phyloP scores from a whole-genome alignment of 2,888 invertebrate genomes.

The Acleris sparsana region DNA sequence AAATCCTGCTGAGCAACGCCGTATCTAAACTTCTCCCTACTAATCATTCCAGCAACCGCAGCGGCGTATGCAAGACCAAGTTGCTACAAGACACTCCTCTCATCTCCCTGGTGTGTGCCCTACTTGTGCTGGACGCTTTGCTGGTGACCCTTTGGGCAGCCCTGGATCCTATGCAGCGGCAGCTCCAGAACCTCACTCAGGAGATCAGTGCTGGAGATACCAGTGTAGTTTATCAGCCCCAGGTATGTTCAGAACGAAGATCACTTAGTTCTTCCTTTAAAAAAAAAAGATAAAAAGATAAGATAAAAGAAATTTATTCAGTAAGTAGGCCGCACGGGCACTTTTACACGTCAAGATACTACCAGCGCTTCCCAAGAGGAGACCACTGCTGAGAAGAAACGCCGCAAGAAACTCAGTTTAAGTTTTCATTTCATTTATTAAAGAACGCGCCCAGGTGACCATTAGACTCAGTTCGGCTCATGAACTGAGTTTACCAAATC shows the following conservation, averaged over 20 bases:
- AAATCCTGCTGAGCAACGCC: not conserved
- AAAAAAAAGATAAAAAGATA: too few relatives aligned
- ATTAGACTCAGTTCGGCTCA: too few relatives aligned
- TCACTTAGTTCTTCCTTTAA: too few relatives aligned
- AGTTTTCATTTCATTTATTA: not conserved
- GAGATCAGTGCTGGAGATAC: conserved; percentile 90
- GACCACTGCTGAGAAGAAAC: too few relatives aligned
- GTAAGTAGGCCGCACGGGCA: too few relatives aligned
- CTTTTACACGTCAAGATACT: too few relatives aligned
- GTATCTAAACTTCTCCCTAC: not conserved
- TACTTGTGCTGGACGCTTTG: conserved; percentile 91
- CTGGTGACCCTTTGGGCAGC: conserved; percentile 93
- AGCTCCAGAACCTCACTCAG: conserved; percentile 91
- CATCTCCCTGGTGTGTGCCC: conserved; percentile 91
- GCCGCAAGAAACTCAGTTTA: too few relatives aligned
- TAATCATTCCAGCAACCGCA: conserved; percentile 83
- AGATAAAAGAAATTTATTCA: too few relatives aligned
- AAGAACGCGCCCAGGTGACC: not conserved
- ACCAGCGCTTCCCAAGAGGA: too few relatives aligned
- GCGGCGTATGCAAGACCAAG: conserved; percentile 94
- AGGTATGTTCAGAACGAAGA: conserved; percentile 71
- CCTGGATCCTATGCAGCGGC: conserved; percentile 94
- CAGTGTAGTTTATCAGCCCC: conserved; percentile 93
- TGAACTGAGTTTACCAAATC: too few relatives aligned
- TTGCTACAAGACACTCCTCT: conserved; percentile 95